Conservation (phyloP, 2,113 vertebrate species). For the Motacilla alba region DNA sequence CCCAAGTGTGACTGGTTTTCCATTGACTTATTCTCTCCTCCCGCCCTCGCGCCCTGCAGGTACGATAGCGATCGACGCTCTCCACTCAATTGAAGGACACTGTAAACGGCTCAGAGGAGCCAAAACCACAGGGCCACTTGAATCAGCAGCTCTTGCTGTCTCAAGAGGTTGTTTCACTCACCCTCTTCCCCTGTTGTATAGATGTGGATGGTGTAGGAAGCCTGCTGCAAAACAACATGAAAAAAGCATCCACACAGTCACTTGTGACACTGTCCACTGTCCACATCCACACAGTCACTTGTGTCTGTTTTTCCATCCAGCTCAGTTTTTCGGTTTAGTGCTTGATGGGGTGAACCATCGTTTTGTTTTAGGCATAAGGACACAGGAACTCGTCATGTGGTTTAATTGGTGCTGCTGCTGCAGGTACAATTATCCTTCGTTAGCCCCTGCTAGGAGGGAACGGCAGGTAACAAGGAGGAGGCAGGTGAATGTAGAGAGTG, state of each 20-base stretch:
- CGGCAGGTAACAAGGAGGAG: neutral
- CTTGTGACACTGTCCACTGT: too few relatives aligned
- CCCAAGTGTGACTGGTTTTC: neutral
- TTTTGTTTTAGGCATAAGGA: neutral
- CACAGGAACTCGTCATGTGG: accelerated
- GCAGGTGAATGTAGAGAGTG: neutral
- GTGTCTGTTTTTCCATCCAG: neutral
- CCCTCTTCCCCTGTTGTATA: neutral
- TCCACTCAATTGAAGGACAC: accelerated
- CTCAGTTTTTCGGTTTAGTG: neutral
- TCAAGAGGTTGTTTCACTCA: neutral
- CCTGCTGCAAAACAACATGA: neutral
- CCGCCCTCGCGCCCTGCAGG: neutral
- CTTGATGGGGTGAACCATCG: accelerated
- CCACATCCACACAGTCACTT: neutral
- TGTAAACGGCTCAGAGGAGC: neutral
- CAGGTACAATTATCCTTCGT: neutral
- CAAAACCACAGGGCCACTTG: too few relatives aligned
- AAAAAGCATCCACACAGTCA: neutral
- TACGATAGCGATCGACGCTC: accelerated
- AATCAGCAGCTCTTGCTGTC: neutral
- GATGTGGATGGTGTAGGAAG: neutral
- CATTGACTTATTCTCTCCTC: neutral
- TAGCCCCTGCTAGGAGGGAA: neutral
- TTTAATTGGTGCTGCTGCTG: neutral